Conservation (phyloP, 1,140 invertebrate genomes). For the Drosophila willistoni region DNA sequence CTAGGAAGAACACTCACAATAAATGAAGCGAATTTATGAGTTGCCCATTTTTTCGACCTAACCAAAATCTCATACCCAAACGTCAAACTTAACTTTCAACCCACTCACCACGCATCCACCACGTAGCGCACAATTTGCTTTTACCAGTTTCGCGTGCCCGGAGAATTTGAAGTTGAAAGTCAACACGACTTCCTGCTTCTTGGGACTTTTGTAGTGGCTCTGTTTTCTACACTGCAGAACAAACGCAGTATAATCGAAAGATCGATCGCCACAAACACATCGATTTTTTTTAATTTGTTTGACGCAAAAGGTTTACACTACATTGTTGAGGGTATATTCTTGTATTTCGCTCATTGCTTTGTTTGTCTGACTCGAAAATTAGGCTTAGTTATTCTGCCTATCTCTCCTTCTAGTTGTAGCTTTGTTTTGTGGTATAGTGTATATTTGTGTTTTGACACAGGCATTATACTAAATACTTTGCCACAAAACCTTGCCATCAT, state of each 20-base stretch:
- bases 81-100: neutral
- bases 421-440: conserved; percentile 30
- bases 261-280: no score
- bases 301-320: no score
- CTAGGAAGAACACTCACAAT: conserved; percentile 64
- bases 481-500: conserved; percentile 23
- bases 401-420: neutral
- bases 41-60: conserved; percentile 26
- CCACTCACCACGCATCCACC: neutral
- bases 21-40: conserved; percentile 79
- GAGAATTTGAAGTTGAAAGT: conserved; percentile 19
- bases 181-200: conserved; percentile 18
- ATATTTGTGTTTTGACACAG: conserved; percentile 33
- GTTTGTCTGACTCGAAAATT: no score
- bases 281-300: no score
- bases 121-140: conserved; percentile 30
- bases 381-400: no score
- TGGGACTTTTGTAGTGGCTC: conserved; percentile 4
- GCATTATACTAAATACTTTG: conserved; percentile 58
- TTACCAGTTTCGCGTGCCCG: conserved; percentile 45
- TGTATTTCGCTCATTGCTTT: no score
- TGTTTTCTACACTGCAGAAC: neutral
- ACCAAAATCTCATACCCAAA: neutral
- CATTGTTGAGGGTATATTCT: no score
- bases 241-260: neutral